Percentiles rank a stretch among this genome's conserved stretches.
These are phyloP conservation scores for Argyresthia albistria DNA, from an alignment of 2,888 invertebrate species.

Conservation along the genomic window DNA sequence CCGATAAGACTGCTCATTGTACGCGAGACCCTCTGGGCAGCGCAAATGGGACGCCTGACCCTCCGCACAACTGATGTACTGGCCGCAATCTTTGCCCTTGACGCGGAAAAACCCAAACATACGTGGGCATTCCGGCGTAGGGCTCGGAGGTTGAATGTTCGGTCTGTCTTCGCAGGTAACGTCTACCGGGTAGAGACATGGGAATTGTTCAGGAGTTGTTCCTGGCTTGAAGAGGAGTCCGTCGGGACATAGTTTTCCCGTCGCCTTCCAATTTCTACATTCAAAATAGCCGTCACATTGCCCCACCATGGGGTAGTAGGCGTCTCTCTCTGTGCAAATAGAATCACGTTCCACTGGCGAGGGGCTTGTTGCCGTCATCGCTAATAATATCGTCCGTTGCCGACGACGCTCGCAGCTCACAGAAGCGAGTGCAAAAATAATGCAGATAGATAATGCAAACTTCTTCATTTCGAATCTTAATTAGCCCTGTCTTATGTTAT, in stretches of 20 bases:
- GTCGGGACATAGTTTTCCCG: conserved; percentile 79
- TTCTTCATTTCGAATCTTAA: conserved; percentile 1
- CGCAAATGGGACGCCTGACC: conserved; percentile 61
- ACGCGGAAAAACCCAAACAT: conserved; percentile 76
- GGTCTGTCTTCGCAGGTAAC: conserved; percentile 76
- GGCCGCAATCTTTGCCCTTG: conserved; percentile 64
- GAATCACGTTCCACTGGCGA: conserved; percentile 19
- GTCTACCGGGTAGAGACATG: conserved; percentile 82
- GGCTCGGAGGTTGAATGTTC: conserved; percentile 51
- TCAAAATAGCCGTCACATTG: conserved; percentile 77
- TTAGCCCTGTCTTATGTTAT: neutral
- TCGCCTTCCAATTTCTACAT: conserved; percentile 74
- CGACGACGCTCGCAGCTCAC: neutral
- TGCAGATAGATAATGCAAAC: neutral
- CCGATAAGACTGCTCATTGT: conserved; percentile 73
- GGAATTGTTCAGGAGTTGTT: conserved; percentile 49
- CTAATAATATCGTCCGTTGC: conserved; percentile 1
- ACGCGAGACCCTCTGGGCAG: conserved; percentile 82
- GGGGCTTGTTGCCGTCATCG: conserved; percentile 11
- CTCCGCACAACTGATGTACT: conserved; percentile 74
- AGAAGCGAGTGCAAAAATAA: conserved; percentile 1
- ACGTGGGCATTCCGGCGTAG: conserved; percentile 80
- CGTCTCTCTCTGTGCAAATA: conserved; percentile 73
- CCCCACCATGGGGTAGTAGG: conserved; percentile 66
- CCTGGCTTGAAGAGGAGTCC: conserved; percentile 79